Conservation (phyloP, 1,140 invertebrate genomes). For the Phortica variegata region DNA sequence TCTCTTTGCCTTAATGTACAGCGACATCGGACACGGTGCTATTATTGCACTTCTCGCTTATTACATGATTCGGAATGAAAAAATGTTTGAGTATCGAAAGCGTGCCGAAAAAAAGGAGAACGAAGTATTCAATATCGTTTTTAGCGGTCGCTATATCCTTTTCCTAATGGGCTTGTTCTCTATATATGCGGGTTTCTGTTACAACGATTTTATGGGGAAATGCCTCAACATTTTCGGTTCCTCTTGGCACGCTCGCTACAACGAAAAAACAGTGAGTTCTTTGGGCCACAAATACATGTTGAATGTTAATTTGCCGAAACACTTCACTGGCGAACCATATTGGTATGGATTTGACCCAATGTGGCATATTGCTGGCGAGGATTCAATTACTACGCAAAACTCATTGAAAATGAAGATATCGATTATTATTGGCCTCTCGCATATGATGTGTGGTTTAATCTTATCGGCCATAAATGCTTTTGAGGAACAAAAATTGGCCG, state of each 20-base stretch:
- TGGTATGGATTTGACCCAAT: constrained; percentile 68
- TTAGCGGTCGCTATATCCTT: constrained; percentile 95
- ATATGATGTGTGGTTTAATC: constrained; percentile 94
- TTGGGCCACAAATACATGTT: constrained; percentile 60
- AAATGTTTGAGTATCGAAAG: constrained; percentile 63
- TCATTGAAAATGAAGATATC: constrained; percentile 99
- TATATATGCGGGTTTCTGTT: constrained; percentile 94
- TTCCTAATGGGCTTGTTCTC: constrained; percentile 96
- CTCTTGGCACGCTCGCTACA: constrained; percentile 78
- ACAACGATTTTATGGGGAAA: constrained; percentile 96
- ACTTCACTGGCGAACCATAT: constrained; percentile 58
- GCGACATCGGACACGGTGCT: constrained; percentile 71
- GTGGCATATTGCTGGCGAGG: constrained; percentile 84
- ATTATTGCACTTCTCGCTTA: constrained; percentile 65
- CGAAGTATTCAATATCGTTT: constrained; percentile 95
- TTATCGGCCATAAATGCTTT: constrained; percentile 88
- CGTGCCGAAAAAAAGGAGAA: constrained; percentile 78
- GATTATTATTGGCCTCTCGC: constrained; percentile 90
- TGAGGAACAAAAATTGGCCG: constrained; percentile 74
- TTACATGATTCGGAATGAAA: constrained; percentile 71
- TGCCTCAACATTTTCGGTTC: constrained; percentile 91
- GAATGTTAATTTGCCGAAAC: constrained; percentile 75
- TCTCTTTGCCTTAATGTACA: constrained; percentile 76
- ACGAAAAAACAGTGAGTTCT: constrained; percentile 56
- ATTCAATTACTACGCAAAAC: constrained; percentile 96